These are phyloP conservation scores for Babyrousa celebensis DNA, from an alignment of 2,797 vertebrate species.

Conservation along the genomic window DNA sequence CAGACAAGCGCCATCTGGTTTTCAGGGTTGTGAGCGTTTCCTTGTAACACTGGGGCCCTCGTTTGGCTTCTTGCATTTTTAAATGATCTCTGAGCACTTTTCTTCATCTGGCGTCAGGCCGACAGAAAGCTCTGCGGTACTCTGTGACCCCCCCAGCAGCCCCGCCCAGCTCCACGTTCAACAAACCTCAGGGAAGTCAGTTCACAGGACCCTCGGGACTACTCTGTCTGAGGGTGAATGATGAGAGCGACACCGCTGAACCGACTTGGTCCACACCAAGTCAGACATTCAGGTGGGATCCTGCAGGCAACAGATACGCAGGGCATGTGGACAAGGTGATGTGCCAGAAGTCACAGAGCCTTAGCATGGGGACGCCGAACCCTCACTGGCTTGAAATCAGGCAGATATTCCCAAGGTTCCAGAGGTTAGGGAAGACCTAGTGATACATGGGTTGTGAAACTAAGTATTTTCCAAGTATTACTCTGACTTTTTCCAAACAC, in stretches of 20 bases:
- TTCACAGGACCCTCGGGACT: background rate
- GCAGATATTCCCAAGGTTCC: background rate
- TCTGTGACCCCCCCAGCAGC: rapidly evolving
- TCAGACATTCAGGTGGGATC: background rate
- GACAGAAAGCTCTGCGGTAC: rapidly evolving
- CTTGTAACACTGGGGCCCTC: background rate
- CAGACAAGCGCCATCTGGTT: background rate
- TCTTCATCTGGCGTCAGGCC: background rate
- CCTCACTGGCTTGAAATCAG: background rate
- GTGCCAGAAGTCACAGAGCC: background rate
- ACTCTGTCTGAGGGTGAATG: rapidly evolving
- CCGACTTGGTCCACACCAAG: no score
- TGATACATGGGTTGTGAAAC: background rate
- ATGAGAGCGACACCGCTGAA: rapidly evolving
- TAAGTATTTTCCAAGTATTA: background rate
- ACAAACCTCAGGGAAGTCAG: background rate
- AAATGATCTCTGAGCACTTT: background rate
- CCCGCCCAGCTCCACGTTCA: background rate
- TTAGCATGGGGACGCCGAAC: background rate
- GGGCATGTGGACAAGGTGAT: rapidly evolving
- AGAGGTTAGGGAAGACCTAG: background rate
- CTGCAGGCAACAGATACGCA: background rate
- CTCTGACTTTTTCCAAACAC: background rate
- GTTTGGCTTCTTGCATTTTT: background rate
- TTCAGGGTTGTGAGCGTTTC: background rate